Evolutionary conservation across 2,888 invertebrate species (phyloP).

Genomic region (Drosophila algonquin): DNA sequence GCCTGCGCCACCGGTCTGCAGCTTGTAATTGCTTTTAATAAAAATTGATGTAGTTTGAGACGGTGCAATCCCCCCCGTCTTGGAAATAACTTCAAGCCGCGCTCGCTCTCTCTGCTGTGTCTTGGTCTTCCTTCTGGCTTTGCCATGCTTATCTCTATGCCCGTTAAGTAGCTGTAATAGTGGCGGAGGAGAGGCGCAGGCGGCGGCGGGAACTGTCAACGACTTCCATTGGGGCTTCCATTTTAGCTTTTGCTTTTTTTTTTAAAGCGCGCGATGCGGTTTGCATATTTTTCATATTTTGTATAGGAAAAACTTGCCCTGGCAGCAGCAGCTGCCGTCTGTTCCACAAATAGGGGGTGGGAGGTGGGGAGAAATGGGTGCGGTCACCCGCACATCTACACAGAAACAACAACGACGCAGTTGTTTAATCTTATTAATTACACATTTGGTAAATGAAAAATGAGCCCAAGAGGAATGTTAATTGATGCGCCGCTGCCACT

Average conservation of each 20-base stretch:
- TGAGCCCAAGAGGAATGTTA: constrained; percentile 63
- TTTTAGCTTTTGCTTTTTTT: constrained; percentile 48
- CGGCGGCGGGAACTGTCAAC: constrained; percentile 37
- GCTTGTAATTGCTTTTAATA: constrained; percentile 76
- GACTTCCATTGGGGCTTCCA: constrained; percentile 49
- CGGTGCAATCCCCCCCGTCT: constrained; percentile 9
- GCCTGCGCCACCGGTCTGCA: constrained; percentile 18
- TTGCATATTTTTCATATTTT: constrained; percentile 74
- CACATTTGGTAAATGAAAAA: constrained; percentile 69
- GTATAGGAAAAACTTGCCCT: constrained; percentile 41
- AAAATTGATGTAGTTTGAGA: constrained; percentile 68
- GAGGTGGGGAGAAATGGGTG: constrained; percentile 62
- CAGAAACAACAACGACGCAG: constrained; percentile 56
- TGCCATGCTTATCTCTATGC: constrained; percentile 48
- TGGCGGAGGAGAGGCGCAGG: constrained; percentile 17
- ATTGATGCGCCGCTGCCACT: constrained; percentile 53
- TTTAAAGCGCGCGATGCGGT: constrained; percentile 68
- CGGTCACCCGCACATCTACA: constrained; percentile 62
- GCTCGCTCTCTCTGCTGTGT: constrained; percentile 7
- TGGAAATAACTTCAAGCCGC: constrained; percentile 35
- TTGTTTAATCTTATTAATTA: constrained; percentile 79
- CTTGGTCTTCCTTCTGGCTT: constrained; percentile 34
- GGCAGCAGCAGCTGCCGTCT: not conserved
- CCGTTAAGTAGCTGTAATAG: constrained; percentile 54
- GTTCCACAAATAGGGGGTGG: constrained; percentile 9